These are phyloP conservation scores for Ischnura elegans DNA, from an alignment of 2,888 invertebrate species.

Conservation along the genomic window DNA sequence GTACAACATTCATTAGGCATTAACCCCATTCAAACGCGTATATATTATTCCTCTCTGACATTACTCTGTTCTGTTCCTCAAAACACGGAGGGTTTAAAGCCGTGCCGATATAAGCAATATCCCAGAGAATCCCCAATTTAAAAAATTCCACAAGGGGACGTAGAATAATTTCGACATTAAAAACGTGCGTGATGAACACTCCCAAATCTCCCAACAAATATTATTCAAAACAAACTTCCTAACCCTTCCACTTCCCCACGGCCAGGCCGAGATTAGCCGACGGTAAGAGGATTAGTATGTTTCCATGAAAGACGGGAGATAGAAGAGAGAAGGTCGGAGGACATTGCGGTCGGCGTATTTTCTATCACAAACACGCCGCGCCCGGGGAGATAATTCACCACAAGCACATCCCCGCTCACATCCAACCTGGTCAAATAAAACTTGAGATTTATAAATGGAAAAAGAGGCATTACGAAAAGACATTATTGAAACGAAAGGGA, in stretches of 20 bases:
- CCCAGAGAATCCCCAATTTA: not conserved
- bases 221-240: not conserved
- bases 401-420: no score
- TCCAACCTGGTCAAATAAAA: no score
- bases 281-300: not conserved
- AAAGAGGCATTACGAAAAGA: no score
- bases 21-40: not conserved
- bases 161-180: not conserved
- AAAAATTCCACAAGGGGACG: not conserved
- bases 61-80: not conserved
- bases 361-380: not conserved
- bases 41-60: no score
- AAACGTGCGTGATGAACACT: not conserved
- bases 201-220: not conserved
- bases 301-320: not conserved
- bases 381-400: not conserved
- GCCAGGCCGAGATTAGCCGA: not conserved
- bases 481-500: no score
- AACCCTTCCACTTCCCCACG: not conserved
- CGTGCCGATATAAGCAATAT: not conserved
- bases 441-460: no score
- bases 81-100: conserved; percentile 18
- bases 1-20: not conserved
- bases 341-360: not conserved
- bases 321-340: not conserved